Percentiles rank a stretch among this genome's conserved stretches.
These are phyloP conservation scores for Coranthus polyacanthus DNA, from an alignment of 2,797 vertebrate species.

Conservation along the genomic window DNA sequence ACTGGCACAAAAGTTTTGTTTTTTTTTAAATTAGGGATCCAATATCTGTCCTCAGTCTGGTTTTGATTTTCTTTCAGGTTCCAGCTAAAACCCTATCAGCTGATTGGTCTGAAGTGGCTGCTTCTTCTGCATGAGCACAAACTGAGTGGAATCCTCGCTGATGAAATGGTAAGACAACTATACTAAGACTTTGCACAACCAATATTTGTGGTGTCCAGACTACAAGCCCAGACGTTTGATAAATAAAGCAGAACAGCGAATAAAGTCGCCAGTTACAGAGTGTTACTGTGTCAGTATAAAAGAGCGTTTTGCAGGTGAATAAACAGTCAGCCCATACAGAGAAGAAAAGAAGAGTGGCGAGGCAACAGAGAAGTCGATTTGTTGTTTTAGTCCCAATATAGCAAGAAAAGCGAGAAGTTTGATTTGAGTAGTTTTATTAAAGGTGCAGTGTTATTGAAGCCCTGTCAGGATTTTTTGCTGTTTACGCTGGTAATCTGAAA, in stretches of 20 bases:
- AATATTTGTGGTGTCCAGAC: no score
- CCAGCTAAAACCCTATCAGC: slow-evolving; percentile 94
- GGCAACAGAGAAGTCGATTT: background rate
- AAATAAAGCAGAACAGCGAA: no score
- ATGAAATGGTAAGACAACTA: slow-evolving; percentile 94
- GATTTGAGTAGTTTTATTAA: slow-evolving; percentile 3
- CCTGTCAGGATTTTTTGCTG: slow-evolving; percentile 4
- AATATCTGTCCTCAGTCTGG: slow-evolving; percentile 10
- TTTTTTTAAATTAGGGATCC: background rate
- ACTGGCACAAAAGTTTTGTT: no score
- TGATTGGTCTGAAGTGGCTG: slow-evolving; percentile 97
- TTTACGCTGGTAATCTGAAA: slow-evolving; percentile 7
- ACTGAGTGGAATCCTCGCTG: slow-evolving; percentile 95
- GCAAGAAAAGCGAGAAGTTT: slow-evolving; percentile 12
- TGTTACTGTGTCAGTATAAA: background rate
- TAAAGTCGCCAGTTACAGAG: no score
- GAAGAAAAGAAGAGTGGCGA: background rate
- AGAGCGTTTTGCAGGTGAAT: slow-evolving; percentile 23
- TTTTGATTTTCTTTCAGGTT: slow-evolving; percentile 81
- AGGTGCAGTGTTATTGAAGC: background rate
- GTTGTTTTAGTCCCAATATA: slow-evolving; percentile 8
- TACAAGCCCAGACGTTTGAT: background rate
- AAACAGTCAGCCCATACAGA: slow-evolving; percentile 1
- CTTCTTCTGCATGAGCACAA: slow-evolving; percentile 92
- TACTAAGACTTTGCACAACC: no score